phyloP scores from a whole-genome alignment of 2,113 vertebrate genomes.

The Pedionomus torquatus region DNA sequence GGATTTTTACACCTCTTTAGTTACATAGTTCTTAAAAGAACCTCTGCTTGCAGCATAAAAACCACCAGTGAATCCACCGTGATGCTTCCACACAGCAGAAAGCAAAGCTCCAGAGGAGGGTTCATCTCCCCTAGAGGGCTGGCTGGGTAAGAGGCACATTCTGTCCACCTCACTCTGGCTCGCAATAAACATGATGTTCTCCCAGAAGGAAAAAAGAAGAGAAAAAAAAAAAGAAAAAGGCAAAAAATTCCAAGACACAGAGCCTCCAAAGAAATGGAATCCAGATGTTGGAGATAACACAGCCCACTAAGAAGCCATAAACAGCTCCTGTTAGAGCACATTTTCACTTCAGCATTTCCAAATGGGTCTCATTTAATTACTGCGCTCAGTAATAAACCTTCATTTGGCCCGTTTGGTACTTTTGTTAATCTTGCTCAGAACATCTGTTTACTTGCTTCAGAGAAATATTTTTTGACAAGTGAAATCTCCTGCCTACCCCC shows the following conservation, averaged over 20 bases:
- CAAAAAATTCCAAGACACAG: conserved; percentile 73
- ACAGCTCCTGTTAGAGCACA: conserved; percentile 69
- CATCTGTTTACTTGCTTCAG: not conserved
- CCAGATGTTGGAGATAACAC: conserved; percentile 78
- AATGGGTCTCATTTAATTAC: conserved; percentile 30
- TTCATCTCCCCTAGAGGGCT: conserved; percentile 20
- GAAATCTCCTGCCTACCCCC: not conserved
- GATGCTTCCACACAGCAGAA: not conserved
- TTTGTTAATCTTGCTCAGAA: not conserved
- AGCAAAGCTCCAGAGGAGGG: not conserved
- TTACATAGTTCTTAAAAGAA: not conserved
- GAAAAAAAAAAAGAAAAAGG: not conserved
- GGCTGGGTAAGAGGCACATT: conserved; percentile 56
- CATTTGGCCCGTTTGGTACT: not conserved
- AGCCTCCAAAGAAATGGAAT: conserved; percentile 76
- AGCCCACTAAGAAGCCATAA: conserved; percentile 68
- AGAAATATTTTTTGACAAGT: not conserved
- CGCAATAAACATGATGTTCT: conserved; percentile 61
- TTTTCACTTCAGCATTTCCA: conserved; percentile 62
- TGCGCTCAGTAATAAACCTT: not conserved
- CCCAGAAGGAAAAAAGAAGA: not conserved
- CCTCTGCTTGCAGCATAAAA: not conserved
- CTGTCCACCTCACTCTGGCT: conserved; percentile 53
- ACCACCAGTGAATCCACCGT: not conserved
- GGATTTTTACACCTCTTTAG: not conserved